Base-by-base conservation (phyloP, 2,113 vertebrate genomes). In the Bos javanicus region DNA sequence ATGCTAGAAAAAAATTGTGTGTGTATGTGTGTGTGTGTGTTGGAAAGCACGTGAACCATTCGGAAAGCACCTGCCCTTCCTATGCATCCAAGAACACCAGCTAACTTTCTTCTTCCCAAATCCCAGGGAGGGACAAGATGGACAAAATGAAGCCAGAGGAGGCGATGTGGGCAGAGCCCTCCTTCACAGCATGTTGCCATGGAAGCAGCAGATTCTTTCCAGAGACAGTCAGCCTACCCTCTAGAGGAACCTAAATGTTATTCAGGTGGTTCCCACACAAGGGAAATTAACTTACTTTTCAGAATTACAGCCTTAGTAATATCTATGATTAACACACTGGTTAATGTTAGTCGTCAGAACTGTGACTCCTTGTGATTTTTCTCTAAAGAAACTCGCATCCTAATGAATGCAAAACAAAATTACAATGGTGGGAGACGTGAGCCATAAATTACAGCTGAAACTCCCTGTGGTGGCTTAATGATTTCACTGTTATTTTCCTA, bases 331-430 rank as follows among this genome's bases (percentile, higher is more conserved):
- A 92, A 83, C 88, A 78, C 4, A 8, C 62, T n/a, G 33, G 92
- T 83, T 97, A 92, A 97, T 52, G 87, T 57, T 46, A 86, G 84
- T 93, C 3, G 2, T 83, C 90, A 96, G 85, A 93, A 94, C 85
- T 93, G 57, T 39, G 11, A 90, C 64, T 95, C 87, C 85, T 80
- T 64, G 76, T 91, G 82, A 89, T 52, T 93, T 92, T 94, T 76
- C 71, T 94, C 90, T 82, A 2, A 21, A 91, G 89, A 81, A 93
- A 93, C 81, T 39, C 6, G 1, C 21, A 92, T 95, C 57, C 87
- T 95, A 94, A 92, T 94, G 92, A 89, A 94, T 89, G 46, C 76
- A 93, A 94, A 96, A 89, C 87, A 97, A 94, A 93, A 60, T 91
- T 59, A 89, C 15, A 90, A 85, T 54, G n/a, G 33, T 48, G 23